phyloP scores from a whole-genome alignment of 1,140 invertebrate species.

The Macrostomum lignano region DNA sequence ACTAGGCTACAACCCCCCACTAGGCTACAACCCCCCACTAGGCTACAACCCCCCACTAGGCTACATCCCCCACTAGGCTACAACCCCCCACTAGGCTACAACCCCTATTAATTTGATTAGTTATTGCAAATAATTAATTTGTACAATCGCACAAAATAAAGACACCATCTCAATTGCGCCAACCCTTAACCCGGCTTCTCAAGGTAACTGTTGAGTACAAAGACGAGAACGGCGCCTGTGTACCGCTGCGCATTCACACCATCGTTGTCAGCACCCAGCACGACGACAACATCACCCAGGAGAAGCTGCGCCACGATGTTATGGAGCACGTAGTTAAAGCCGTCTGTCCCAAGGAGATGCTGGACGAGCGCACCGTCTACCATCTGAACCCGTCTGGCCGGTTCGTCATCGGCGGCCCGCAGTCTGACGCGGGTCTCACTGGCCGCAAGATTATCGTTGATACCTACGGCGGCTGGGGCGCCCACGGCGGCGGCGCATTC shows the following conservation, averaged over 20 bases:
- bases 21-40: no score
- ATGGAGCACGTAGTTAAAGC: constrained; percentile 65
- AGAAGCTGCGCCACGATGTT: constrained; percentile 52
- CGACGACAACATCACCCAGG: constrained; percentile 59
- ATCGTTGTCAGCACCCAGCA: constrained; percentile 87
- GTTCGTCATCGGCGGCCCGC: constrained; percentile 71
- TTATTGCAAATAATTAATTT: no score
- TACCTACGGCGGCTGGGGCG: constrained; percentile 92
- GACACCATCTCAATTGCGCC: no score
- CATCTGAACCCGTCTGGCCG: constrained; percentile 87
- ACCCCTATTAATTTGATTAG: no score
- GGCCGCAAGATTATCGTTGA: constrained; percentile 91
- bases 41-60: no score
- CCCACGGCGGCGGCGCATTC: constrained; percentile 83
- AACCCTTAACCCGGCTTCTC: no score
- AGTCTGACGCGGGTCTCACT: constrained; percentile 76
- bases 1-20: no score
- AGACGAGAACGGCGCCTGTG: constrained; percentile 37
- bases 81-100: no score
- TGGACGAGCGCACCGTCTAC: constrained; percentile 64
- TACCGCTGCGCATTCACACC: constrained; percentile 73
- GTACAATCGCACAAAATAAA: no score
- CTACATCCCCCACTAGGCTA: no score
- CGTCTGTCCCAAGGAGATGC: constrained; percentile 64
- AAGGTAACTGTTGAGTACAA: constrained; percentile 31